Evolutionary conservation across 2,113 vertebrate genomes (phyloP).

Genomic region (Lutjanus erythropterus): DNA sequence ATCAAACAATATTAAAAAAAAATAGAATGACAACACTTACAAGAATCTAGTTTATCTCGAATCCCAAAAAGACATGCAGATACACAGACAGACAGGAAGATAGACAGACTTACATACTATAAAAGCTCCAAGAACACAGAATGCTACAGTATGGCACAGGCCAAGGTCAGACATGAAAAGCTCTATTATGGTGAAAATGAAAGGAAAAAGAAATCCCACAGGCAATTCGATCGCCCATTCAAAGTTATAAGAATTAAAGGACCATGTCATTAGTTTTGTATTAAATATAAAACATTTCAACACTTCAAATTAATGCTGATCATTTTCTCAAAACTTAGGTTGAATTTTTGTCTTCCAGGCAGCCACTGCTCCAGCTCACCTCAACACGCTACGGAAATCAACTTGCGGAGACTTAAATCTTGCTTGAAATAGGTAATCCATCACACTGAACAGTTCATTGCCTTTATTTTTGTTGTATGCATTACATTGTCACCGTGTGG

Average conservation of each 20-base stretch:
- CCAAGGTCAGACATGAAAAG: constrained; percentile 17
- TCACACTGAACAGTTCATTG: constrained; percentile 51
- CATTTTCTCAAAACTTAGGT: constrained; percentile 12
- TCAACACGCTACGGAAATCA: constrained; percentile 6
- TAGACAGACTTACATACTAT: not conserved
- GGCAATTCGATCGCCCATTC: not conserved
- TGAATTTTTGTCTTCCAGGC: constrained; percentile 42
- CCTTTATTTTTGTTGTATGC: constrained; percentile 49
- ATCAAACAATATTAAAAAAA: too few relatives aligned
- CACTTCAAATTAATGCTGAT: constrained; percentile 39
- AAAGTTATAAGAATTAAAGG: constrained; percentile 37
- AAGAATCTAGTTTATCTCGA: too few relatives aligned
- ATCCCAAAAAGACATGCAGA: not conserved
- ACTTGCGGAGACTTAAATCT: constrained; percentile 41
- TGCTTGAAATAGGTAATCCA: constrained; percentile 59
- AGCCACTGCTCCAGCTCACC: constrained; percentile 25
- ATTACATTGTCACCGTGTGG: not conserved
- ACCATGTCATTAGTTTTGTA: constrained; percentile 35
- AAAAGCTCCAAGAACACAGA: not conserved
- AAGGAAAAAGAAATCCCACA: not conserved
- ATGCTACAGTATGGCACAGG: not conserved
- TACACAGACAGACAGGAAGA: not conserved
- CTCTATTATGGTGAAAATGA: constrained; percentile 6
- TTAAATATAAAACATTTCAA: constrained; percentile 50
- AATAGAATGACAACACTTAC: too few relatives aligned